phyloP scores from a whole-genome alignment of 2,113 vertebrate genomes.

The Herpetotheres cachinnans region DNA sequence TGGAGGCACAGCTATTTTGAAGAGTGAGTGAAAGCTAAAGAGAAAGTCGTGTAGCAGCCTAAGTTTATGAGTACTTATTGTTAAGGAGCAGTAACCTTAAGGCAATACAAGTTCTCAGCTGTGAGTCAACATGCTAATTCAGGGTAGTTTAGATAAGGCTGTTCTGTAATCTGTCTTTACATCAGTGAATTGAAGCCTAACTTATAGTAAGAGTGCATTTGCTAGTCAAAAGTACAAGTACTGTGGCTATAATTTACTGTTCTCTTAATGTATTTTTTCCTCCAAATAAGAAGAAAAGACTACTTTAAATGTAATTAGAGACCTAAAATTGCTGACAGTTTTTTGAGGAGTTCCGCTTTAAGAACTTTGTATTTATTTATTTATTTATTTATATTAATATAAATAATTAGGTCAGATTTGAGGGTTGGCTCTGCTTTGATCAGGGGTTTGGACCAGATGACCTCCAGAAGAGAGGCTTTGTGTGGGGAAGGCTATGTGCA shows the following conservation, averaged over 20 bases:
- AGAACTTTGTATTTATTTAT: not conserved
- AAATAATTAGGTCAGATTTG: not conserved
- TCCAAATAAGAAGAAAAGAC: not conserved
- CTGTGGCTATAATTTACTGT: not conserved
- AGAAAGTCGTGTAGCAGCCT: not conserved
- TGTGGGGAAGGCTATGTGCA: not conserved
- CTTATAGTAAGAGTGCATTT: not conserved
- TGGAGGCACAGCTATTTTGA: not conserved
- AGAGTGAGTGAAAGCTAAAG: not conserved
- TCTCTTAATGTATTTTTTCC: not conserved
- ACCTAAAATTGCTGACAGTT: not conserved
- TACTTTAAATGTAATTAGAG: not conserved
- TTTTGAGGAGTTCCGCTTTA: not conserved
- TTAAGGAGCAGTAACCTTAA: not conserved
- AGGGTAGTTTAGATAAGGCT: not conserved
- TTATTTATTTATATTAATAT: not conserved
- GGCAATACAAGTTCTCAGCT: not conserved
- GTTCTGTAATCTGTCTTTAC: not conserved
- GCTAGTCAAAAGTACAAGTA: not conserved
- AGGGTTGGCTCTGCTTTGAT: not conserved
- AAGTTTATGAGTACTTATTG: not conserved
- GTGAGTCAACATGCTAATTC: not conserved
- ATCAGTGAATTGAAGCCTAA: not conserved
- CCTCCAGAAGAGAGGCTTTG: not conserved
- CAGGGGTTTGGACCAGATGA: not conserved